These are phyloP conservation scores for Actias luna DNA, from an alignment of 2,888 invertebrate genomes.

Conservation along the genomic window DNA sequence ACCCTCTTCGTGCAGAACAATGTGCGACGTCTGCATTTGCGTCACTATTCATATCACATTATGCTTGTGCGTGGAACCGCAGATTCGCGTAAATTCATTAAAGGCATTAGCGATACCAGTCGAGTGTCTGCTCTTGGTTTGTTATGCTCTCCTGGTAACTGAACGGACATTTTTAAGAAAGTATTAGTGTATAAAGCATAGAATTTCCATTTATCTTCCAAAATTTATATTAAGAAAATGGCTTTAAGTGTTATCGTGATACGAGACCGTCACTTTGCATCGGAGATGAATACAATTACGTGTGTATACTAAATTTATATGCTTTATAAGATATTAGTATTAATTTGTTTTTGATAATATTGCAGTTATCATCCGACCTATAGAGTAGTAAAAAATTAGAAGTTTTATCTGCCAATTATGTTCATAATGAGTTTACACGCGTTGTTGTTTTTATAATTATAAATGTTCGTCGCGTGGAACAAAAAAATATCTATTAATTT, in stretches of 20 bases:
- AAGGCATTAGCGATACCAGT: constrained; percentile 9
- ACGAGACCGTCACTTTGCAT: not conserved
- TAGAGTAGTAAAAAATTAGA: too few relatives aligned
- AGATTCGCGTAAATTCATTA: constrained; percentile 15
- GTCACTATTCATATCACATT: constrained; percentile 13
- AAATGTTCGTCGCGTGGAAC: too few relatives aligned
- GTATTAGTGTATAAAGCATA: not conserved
- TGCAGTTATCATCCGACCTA: too few relatives aligned
- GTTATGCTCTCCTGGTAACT: constrained; percentile 20
- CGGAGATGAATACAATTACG: not conserved
- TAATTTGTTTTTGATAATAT: too few relatives aligned
- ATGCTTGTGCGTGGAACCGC: not conserved
- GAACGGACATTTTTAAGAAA: not conserved
- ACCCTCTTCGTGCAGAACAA: constrained; percentile 9
- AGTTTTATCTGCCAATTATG: too few relatives aligned
- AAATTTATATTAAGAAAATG: not conserved
- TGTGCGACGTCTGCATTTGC: not conserved
- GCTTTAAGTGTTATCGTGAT: constrained; percentile 1
- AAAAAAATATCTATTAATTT: too few relatives aligned
- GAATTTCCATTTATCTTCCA: not conserved
- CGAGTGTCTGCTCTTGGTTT: constrained; percentile 13
- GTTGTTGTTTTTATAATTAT: not conserved
- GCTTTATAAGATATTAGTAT: too few relatives aligned
- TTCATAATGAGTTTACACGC: too few relatives aligned
- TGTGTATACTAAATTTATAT: not conserved